A percentile compares a stretch with the other conserved stretches of the same genome.
Conservation (phyloP, 1,140 invertebrate species). For the Kradibia gibbosae region DNA sequence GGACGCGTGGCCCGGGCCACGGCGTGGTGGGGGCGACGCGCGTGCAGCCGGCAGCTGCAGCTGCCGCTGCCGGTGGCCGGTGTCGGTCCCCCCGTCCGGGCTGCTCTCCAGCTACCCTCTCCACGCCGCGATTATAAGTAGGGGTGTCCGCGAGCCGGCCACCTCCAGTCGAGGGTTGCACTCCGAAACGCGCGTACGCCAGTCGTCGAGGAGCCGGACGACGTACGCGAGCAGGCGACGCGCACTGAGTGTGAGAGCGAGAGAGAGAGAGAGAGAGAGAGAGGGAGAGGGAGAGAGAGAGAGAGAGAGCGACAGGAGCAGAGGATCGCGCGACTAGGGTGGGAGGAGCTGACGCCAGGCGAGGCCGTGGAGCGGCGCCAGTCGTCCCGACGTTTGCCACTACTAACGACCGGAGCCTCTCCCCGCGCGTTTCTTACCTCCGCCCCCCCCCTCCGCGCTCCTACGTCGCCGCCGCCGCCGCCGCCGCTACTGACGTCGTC, state of each 20-base stretch:
- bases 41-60: slow-evolving; percentile 70
- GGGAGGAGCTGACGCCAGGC: not conserved
- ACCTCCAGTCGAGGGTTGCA: slow-evolving; percentile 73
- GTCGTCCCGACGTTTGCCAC: not conserved
- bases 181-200: slow-evolving; percentile 44
- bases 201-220: not conserved
- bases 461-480: not conserved
- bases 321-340: not conserved
- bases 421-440: not conserved
- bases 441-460: not conserved
- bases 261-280: not conserved
- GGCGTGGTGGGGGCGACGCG: slow-evolving; percentile 66
- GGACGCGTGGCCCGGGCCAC: slow-evolving; percentile 54
- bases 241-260: not conserved
- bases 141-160: slow-evolving; percentile 65
- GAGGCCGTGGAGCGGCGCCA: slow-evolving; percentile 37
- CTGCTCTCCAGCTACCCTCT: slow-evolving; percentile 50
- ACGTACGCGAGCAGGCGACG: not conserved
- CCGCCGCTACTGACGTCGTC: too few relatives aligned
- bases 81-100: slow-evolving; percentile 44
- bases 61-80: slow-evolving; percentile 51
- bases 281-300: not conserved
- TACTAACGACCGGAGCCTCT: not conserved
- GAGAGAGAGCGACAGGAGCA: not conserved
- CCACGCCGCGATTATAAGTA: slow-evolving; percentile 72